Conservation (phyloP, 2,888 invertebrate genomes). For the Entomobrya multifasciata region DNA sequence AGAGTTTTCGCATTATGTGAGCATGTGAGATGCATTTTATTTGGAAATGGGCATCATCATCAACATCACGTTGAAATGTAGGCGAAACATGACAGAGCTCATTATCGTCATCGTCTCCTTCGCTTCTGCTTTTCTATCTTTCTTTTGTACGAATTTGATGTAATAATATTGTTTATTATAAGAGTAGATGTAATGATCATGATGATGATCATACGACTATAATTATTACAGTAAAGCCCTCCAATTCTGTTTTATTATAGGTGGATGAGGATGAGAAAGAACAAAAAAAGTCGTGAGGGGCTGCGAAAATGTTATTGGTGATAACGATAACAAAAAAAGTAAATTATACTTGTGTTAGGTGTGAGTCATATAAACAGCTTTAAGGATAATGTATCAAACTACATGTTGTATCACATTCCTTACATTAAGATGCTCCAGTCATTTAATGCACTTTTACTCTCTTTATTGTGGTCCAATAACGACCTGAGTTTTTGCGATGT, state of each 20-base stretch:
- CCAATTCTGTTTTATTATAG: slow-evolving; percentile 14
- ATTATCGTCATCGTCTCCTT: background rate
- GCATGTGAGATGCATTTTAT: background rate
- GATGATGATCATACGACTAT: too few species aligned
- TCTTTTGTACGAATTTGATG: too few species aligned
- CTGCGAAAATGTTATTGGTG: background rate
- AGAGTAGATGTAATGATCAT: slow-evolving; percentile 1
- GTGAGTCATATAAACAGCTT: background rate
- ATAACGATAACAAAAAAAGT: background rate
- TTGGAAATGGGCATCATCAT: background rate
- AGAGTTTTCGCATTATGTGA: too few species aligned
- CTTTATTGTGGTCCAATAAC: too few species aligned
- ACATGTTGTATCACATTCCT: too few species aligned
- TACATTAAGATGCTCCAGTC: too few species aligned
- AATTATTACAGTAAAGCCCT: slow-evolving; percentile 32
- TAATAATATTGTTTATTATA: slow-evolving; percentile 3
- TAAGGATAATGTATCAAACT: slow-evolving; percentile 14
- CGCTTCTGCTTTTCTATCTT: too few species aligned
- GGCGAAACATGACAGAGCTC: slow-evolving; percentile 5
- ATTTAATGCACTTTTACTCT: background rate
- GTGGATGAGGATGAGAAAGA: background rate
- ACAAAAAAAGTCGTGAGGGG: background rate
- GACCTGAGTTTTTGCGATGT: too few species aligned
- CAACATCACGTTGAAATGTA: background rate
- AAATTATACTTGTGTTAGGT: background rate